These are phyloP conservation scores for Botia almorhae DNA, from an alignment of 2,797 vertebrate genomes.

Conservation along the genomic window DNA sequence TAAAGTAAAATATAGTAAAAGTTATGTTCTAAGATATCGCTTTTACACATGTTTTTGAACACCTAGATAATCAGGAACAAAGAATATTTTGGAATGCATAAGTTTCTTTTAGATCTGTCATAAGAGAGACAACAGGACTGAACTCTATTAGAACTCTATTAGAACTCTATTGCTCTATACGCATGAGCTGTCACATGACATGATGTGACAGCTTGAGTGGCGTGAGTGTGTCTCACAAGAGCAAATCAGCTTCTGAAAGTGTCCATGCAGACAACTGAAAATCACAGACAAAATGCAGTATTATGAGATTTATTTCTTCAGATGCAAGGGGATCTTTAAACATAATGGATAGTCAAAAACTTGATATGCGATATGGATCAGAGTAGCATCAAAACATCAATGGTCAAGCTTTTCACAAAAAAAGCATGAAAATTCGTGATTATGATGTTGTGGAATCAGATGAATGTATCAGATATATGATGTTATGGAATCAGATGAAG, in stretches of 20 bases:
- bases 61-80: slow-evolving; percentile 47
- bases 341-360: slow-evolving; percentile 7
- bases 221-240: background rate
- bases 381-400: background rate
- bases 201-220: no score
- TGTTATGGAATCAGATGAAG: no score
- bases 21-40: slow-evolving; percentile 29
- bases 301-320: slow-evolving; percentile 3
- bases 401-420: slow-evolving; percentile 1
- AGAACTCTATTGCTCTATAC: no score
- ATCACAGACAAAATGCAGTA: background rate
- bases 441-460: no score
- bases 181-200: no score
- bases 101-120: slow-evolving; percentile 15
- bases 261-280: background rate
- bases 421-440: no score
- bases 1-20: background rate
- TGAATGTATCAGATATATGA: no score
- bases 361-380: background rate
- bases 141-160: no score
- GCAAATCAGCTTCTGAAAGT: background rate
- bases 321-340: background rate
- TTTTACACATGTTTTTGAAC: slow-evolving; percentile 44
- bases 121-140: slow-evolving; percentile 45
- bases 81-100: slow-evolving; percentile 46